phyloP scores from a whole-genome alignment of 2,797 vertebrate genomes.

The Buceros bicornis region DNA sequence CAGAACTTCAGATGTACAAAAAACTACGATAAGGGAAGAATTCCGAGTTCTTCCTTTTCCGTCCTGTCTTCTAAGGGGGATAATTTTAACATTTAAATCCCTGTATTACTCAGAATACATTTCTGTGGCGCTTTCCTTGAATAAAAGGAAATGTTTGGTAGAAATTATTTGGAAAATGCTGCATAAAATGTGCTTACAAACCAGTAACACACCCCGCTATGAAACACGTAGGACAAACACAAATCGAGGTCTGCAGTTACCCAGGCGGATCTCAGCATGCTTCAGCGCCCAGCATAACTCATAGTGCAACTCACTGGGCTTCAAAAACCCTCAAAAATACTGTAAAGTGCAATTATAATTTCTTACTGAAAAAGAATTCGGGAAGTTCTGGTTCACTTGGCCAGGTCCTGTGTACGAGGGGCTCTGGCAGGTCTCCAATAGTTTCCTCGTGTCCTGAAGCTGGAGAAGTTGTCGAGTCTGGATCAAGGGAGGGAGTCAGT shows the following conservation, averaged over 20 bases:
- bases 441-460: slow-evolving; percentile 40
- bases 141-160: background rate
- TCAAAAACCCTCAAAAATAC: background rate
- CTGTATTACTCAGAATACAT: background rate
- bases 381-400: background rate
- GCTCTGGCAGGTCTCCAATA: background rate
- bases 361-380: slow-evolving; percentile 27
- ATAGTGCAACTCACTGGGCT: background rate
- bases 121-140: background rate
- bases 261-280: background rate
- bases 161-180: background rate
- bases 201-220: no score
- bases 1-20: background rate
- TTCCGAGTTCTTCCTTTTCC: background rate
- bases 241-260: background rate
- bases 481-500: background rate
- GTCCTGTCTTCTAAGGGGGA: background rate
- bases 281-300: background rate
- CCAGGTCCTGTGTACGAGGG: background rate
- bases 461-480: slow-evolving; percentile 4
- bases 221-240: background rate
- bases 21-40: background rate
- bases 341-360: background rate
- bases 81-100: background rate
- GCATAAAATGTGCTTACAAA: background rate